Conservation (phyloP, 2,113 vertebrate genomes). For the Bos taurus region ARS-UCD2.0 NC_037337.1:29087001-29087500, state of each 20-base stretch:
- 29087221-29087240: background rate
- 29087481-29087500: background rate
- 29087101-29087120: background rate
- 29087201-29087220: background rate
- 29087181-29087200: background rate
- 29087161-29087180: background rate
- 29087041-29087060: background rate
- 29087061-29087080: background rate
- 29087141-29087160: background rate
- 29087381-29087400: background rate
- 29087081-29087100: background rate
- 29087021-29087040: background rate
- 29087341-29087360: slow-evolving; percentile 26
- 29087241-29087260: background rate
- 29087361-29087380: background rate
- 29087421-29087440: background rate
- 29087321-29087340: background rate
- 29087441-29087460: background rate
- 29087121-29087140: background rate
- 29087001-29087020: background rate
- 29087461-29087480: background rate
- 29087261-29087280: background rate
- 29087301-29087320: background rate
- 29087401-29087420: background rate
- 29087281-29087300: background rate